Evolutionary conservation across 2,888 invertebrate species (phyloP).

Genomic region (Incurvaria masculella): DNA sequence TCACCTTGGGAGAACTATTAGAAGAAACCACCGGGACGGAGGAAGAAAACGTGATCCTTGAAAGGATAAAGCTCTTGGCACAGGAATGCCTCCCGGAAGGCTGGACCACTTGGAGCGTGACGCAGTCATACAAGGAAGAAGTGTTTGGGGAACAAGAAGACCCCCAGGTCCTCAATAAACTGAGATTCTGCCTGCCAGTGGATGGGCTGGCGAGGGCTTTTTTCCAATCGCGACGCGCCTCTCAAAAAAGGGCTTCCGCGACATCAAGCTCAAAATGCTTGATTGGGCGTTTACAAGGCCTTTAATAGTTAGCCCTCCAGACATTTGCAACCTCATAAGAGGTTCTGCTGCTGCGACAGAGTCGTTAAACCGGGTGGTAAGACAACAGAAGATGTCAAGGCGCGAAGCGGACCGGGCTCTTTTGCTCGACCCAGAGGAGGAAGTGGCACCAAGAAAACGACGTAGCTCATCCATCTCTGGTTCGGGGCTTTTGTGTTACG

Average conservation of each 20-base stretch:
- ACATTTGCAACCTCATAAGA: constrained; percentile 11
- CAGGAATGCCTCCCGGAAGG: constrained; percentile 5
- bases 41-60: not conserved
- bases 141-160: constrained; percentile 3
- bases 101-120: constrained; percentile 4
- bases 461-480: not conserved
- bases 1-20: not conserved
- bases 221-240: not conserved
- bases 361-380: not conserved
- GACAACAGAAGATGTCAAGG: not conserved
- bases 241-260: constrained; percentile 17
- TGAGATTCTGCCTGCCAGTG: constrained; percentile 3
- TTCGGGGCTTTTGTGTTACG: too few species aligned
- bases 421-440: not conserved
- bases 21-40: not conserved
- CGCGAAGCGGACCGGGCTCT: not conserved
- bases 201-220: constrained; percentile 2
- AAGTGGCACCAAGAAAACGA: not conserved
- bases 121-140: constrained; percentile 1
- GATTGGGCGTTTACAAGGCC: constrained; percentile 15
- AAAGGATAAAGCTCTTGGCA: constrained; percentile 4
- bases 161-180: constrained; percentile 3
- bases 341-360: constrained; percentile 11
- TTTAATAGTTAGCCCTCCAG: constrained; percentile 13
- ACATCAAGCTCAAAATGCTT: constrained; percentile 14